Base-by-base conservation (phyloP, 2,797 vertebrate species). In the Streptopelia turtur region DNA sequence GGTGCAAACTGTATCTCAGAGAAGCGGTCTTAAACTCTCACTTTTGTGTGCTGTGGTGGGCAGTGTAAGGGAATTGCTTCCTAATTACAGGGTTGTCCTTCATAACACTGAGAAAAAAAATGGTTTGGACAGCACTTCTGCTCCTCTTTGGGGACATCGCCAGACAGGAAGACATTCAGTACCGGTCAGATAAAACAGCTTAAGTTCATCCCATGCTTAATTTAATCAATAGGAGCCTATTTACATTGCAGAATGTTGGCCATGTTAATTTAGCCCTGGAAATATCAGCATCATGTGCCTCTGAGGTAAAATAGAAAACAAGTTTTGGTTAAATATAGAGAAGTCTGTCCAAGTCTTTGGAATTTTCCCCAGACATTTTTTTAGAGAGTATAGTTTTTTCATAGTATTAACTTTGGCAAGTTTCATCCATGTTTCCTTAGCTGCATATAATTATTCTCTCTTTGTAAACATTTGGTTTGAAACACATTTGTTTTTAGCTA, bases 51-150 rank as follows among this genome's bases (percentile, higher is more conserved):
- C 92, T 94, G 50, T 90, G 96, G 96, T 95, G 95, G 93, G 83
- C 93, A 96, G 96, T 98, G 98, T 98, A 98, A 98, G 96, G 92
- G 95, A 98, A 98, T 98, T 97, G 97, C 97, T 98, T 98, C 98
- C 98, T 98, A 98, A 98, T 98, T 98, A 98, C 95, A 93, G 70
- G 81, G 83, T 83, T 98, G 97, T 98, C 98, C 98, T 98, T 98
- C 98, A 98, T 98, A 98, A 97, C 98, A 98, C 97, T 94, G 97
- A 98, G 98, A 96, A 98, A 98, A 98, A 98, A 98, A 98, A 98
- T 98, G 97, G 95, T 97, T 98, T 98, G 98, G 98, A 97, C 97
- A 96, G 95, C 96, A 97, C 97, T 98, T 98, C 97, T 97, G 65
- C 97, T 98, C 93, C 97, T 98, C 98, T 98, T 98, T 98, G 71